These are phyloP conservation scores for Amblyjoppa proteus DNA, from an alignment of 2,888 invertebrate genomes.

Conservation along the genomic window DNA sequence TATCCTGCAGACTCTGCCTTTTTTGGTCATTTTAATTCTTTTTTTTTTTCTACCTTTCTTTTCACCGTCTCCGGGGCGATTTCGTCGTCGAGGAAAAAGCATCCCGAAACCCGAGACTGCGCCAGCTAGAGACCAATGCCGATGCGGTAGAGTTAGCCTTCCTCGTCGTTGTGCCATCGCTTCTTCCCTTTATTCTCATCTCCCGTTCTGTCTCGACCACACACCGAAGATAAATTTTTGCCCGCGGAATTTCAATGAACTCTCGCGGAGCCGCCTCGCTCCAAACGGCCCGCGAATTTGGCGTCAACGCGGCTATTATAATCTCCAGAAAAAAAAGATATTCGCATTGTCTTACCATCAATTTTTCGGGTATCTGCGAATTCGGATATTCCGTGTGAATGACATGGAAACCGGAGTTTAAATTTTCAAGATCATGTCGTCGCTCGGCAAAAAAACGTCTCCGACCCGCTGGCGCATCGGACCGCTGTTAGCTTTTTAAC, in stretches of 20 bases:
- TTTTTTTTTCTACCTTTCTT: conserved; percentile 17
- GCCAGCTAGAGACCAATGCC: conserved; percentile 18
- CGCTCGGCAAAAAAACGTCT: not conserved
- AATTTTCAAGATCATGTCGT: not conserved
- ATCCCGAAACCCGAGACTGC: conserved; percentile 25
- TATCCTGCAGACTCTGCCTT: not conserved
- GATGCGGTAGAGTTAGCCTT: conserved; percentile 32
- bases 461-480: not conserved
- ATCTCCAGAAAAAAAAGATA: not conserved
- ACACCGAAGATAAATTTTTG: conserved; percentile 42
- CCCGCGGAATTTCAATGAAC: conserved; percentile 46
- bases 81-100: conserved; percentile 14
- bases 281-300: not conserved
- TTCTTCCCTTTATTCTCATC: conserved; percentile 10
- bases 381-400: conserved; percentile 8
- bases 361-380: conserved; percentile 26
- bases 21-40: not conserved
- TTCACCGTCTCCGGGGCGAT: conserved; percentile 2
- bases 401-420: not conserved
- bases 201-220: conserved; percentile 24
- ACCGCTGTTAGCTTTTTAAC: not conserved
- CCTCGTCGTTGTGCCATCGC: not conserved
- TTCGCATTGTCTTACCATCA: conserved; percentile 8
- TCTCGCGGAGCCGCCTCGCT: not conserved
- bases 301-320: conserved; percentile 15